These are phyloP conservation scores for Oreochromis niloticus DNA, from an alignment of 2,113 vertebrate species.

Conservation along the genomic window DNA sequence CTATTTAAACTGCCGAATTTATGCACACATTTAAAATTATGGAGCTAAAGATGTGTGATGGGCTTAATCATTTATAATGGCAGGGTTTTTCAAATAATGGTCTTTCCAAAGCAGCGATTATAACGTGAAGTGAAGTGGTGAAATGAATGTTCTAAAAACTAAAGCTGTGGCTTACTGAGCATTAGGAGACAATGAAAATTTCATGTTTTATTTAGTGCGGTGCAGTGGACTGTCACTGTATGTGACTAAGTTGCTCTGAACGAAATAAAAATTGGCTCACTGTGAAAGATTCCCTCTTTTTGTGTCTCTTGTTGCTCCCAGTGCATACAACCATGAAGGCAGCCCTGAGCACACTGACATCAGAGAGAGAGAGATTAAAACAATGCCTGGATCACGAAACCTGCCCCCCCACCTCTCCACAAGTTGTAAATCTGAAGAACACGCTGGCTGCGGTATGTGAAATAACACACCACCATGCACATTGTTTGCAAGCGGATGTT, in stretches of 20 bases:
- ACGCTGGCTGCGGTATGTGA: slow-evolving; percentile 82
- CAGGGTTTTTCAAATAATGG: background rate
- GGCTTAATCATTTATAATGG: background rate
- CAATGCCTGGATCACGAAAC: slow-evolving; percentile 84
- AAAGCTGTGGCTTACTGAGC: background rate
- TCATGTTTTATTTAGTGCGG: background rate
- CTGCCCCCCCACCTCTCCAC: slow-evolving; percentile 79
- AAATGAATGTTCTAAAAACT: background rate
- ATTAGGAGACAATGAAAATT: background rate
- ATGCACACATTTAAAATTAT: background rate
- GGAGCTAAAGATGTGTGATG: background rate
- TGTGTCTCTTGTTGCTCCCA: slow-evolving; percentile 25
- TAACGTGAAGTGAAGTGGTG: background rate
- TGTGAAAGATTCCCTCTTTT: background rate
- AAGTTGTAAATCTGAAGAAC: slow-evolving; percentile 88
- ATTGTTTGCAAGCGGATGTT: background rate
- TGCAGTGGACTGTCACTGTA: background rate
- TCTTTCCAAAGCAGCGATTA: background rate
- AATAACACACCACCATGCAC: background rate
- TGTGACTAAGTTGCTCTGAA: background rate
- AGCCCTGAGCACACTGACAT: slow-evolving; percentile 79
- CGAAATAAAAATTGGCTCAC: background rate
- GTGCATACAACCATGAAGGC: slow-evolving; percentile 86
- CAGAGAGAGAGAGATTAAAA: slow-evolving; percentile 86
- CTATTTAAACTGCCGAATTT: background rate